phyloP scores from a whole-genome alignment of 2,113 vertebrate genomes.

The Daboia siamensis region DNA sequence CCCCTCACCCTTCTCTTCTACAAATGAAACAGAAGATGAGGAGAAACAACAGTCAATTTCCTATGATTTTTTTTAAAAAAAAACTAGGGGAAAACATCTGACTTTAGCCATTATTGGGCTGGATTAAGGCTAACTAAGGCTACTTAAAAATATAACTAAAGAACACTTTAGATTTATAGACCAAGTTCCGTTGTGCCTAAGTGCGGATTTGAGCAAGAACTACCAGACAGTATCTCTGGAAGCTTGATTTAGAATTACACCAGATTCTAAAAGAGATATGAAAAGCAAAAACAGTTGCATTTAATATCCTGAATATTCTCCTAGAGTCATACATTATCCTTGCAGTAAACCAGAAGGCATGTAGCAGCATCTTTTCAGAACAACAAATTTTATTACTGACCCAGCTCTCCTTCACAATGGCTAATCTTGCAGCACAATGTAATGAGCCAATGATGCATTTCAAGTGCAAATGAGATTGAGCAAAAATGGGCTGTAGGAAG shows the following conservation, averaged over 20 bases:
- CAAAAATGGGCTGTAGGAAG: neutral
- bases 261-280: neutral
- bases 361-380: neutral
- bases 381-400: neutral
- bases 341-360: neutral
- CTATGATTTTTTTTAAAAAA: neutral
- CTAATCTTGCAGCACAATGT: neutral
- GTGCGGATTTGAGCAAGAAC: neutral
- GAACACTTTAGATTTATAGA: neutral
- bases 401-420: neutral
- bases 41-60: neutral
- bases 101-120: neutral
- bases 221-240: neutral
- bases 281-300: neutral
- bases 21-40: neutral
- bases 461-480: neutral
- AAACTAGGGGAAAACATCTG: neutral
- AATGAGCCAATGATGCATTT: neutral
- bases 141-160: neutral
- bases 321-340: too few relatives aligned
- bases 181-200: neutral
- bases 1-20: too few relatives aligned
- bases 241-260: neutral
- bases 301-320: neutral
- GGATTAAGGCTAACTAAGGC: neutral